Evolutionary conservation across 2,888 invertebrate species (phyloP), one percentile per base, ranked within the genome.

Genomic region (Thelaira solivaga): DNA sequence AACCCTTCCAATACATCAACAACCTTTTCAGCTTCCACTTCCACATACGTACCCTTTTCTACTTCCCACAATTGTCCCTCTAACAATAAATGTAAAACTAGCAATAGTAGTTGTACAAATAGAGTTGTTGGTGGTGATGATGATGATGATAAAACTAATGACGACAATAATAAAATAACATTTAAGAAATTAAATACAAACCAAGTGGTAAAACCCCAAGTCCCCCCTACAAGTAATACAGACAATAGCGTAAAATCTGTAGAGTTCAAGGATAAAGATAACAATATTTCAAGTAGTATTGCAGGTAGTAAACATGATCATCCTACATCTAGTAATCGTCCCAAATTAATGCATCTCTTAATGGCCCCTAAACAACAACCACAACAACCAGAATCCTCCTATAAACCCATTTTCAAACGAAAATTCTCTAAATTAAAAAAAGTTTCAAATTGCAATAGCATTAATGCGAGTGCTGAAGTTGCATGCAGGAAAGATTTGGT

Each of bases 81-180:
- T 71, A 74, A 80, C 34, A 74, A 76, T 64, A 81, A 64, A 69
- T 72, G 68, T 82, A 83, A 82, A 81, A 84, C 80, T 81, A 80
- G 79, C 80, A 81, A 76, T 83, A 81, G 76, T 82, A 82, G 82
- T 82, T 77, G 77, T 83, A 81, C 74, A 80, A 80, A 81, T 81
- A 81, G 77, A 81, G 80, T 76, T 80, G 81, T 79, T 82, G 80
- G 78, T 80, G 67, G 64, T 73, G 78, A 75, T 75, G 75, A 79
- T 71, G 77, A 76, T 77, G 62, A 81, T 76, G 53, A 80, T 73
- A 49, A 71, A 67, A 61, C 75, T 43, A 67, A 72, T 55, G 45
- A 57, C 39, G 53, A 51, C 22, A 72, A 78, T 24, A 74, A 57
- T 61, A 77, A 73, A 53, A 39, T 64, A 18, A 74, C 53, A 65